Evolutionary conservation across 2,888 invertebrate species (phyloP).

Genomic region (Leucophenga montana): DNA sequence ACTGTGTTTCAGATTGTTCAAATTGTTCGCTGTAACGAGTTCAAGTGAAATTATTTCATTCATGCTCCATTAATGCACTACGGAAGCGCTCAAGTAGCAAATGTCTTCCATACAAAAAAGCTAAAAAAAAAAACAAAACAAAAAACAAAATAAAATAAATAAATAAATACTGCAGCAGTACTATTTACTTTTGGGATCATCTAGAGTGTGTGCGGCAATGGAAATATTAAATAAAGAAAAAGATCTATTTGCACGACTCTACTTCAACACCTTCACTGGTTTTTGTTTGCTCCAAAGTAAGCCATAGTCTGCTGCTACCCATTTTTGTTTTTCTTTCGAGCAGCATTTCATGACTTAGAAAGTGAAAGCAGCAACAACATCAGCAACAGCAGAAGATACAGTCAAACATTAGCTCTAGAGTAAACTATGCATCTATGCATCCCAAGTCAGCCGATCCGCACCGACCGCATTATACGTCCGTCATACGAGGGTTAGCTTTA

Average conservation of each 20-base stretch:
- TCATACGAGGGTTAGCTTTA: no score
- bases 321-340: background rate
- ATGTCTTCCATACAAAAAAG: no score
- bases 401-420: slow-evolving; percentile 16
- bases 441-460: background rate
- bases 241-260: slow-evolving; percentile 18
- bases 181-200: slow-evolving; percentile 12
- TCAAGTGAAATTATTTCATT: slow-evolving; percentile 1
- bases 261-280: slow-evolving; percentile 18
- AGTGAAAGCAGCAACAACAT: slow-evolving; percentile 16
- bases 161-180: background rate
- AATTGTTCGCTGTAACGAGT: background rate
- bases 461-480: background rate
- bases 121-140: background rate
- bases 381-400: slow-evolving; percentile 5
- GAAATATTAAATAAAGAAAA: background rate
- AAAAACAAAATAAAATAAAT: slow-evolving; percentile 15
- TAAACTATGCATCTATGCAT: slow-evolving; percentile 8
- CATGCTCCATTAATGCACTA: slow-evolving; percentile 7
- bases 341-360: slow-evolving; percentile 16
- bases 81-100: slow-evolving; percentile 22
- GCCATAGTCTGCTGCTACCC: background rate
- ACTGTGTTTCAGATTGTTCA: no score
- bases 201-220: background rate
- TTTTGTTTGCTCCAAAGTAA: background rate